A percentile compares a stretch with the other conserved stretches of the same genome.
phyloP scores from a whole-genome alignment of 2,888 invertebrate species.

The Brachylomia viminalis region DNA sequence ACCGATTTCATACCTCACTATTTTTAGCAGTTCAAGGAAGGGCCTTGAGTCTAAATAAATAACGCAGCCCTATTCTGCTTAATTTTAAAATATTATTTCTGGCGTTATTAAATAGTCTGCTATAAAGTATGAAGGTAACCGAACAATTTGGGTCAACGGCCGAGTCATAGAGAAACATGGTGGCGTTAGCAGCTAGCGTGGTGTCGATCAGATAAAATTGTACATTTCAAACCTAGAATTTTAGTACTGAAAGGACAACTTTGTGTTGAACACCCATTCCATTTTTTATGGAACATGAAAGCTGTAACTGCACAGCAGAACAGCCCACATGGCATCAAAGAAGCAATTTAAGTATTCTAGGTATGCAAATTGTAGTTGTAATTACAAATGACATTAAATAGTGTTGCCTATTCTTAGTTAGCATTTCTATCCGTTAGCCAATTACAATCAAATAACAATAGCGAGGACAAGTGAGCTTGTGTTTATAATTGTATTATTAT shows the following conservation, averaged over 20 bases:
- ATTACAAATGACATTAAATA: conserved; percentile 24
- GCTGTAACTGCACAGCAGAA: neutral
- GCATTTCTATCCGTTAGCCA: conserved; percentile 15
- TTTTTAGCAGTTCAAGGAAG: conserved; percentile 52
- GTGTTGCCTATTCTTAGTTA: neutral
- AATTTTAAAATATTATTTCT: conserved; percentile 42
- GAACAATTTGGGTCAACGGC: conserved; percentile 64
- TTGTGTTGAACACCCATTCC: conserved; percentile 3
- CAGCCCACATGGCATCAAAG: conserved; percentile 1
- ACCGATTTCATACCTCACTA: conserved; percentile 28
- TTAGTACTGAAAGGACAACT: conserved; percentile 15
- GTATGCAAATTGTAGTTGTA: neutral
- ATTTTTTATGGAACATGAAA: conserved; percentile 6
- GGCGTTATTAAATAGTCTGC: conserved; percentile 42
- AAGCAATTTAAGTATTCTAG: neutral
- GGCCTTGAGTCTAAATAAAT: conserved; percentile 39
- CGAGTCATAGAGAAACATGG: conserved; percentile 63
- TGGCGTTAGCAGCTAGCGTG: conserved; percentile 54
- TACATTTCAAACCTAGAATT: conserved; percentile 49
- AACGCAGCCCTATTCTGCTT: conserved; percentile 26
- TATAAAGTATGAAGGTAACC: conserved; percentile 53
- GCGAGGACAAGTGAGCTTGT: conserved; percentile 21
- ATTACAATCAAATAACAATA: conserved; percentile 28
- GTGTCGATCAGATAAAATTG: conserved; percentile 58
- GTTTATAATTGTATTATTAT: conserved; percentile 25